phyloP scores from a whole-genome alignment of 2,888 invertebrate genomes.

The Chymomyza procnemis region DNA sequence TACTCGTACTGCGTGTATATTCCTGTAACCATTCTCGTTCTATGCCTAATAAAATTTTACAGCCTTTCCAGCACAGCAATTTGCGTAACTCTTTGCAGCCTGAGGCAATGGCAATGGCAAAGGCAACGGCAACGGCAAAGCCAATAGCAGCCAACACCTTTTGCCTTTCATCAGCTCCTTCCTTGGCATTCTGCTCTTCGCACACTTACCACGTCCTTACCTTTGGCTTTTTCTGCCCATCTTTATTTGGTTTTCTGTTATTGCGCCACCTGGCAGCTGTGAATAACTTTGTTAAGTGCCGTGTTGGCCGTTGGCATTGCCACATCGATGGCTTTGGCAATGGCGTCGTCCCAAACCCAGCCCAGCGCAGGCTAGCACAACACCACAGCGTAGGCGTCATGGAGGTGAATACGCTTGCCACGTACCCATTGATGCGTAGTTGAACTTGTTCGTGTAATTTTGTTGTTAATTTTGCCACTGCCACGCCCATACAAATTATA shows the following conservation, averaged over 20 bases:
- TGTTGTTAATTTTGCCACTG: neutral
- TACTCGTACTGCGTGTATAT: neutral
- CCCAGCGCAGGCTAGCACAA: neutral
- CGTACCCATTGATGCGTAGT: neutral
- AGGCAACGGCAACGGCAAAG: slow-evolving; percentile 9
- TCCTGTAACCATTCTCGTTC: slow-evolving; percentile 13
- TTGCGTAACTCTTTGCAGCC: slow-evolving; percentile 55
- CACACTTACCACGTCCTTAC: slow-evolving; percentile 3
- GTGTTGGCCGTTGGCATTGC: slow-evolving; percentile 2
- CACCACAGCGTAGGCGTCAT: neutral
- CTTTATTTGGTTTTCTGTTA: slow-evolving; percentile 15
- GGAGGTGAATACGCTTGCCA: neutral
- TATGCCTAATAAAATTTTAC: slow-evolving; percentile 69
- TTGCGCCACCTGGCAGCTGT: slow-evolving; percentile 43
- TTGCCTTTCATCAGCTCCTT: slow-evolving; percentile 52
- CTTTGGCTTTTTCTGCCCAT: slow-evolving; percentile 9
- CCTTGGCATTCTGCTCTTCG: neutral
- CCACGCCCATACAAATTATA: neutral
- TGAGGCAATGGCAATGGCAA: slow-evolving; percentile 16
- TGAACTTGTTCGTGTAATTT: neutral
- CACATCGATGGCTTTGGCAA: slow-evolving; percentile 24
- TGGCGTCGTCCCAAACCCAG: neutral
- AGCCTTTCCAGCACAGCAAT: slow-evolving; percentile 70
- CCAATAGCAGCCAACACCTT: slow-evolving; percentile 51
- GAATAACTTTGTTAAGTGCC: slow-evolving; percentile 54